These are phyloP conservation scores for Aspidiotus rigidus DNA, from an alignment of 2,888 invertebrate species.

Conservation along the genomic window DNA sequence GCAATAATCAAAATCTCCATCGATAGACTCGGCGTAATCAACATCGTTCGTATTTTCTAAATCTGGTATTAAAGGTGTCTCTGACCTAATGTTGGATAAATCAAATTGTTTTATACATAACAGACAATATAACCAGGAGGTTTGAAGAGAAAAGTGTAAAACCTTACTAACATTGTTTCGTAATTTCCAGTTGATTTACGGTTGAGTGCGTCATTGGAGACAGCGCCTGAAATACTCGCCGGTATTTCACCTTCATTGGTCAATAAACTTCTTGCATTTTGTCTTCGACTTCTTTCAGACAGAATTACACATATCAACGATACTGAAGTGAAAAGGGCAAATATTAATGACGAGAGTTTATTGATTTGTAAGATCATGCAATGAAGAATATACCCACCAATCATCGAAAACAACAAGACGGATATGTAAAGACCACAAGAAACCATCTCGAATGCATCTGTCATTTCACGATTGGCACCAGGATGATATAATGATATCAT, in stretches of 20 bases:
- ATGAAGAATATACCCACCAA: conserved; percentile 13
- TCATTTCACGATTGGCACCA: not conserved
- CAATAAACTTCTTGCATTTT: conserved; percentile 17
- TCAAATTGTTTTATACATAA: no score
- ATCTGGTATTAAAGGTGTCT: not conserved
- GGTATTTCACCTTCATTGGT: conserved; percentile 19
- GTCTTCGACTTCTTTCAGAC: conserved; percentile 23
- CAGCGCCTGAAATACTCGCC: conserved; percentile 15
- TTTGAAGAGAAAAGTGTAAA: not conserved
- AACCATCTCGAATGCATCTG: conserved; percentile 15
- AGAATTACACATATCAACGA: conserved; percentile 15
- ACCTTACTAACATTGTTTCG: conserved; percentile 8
- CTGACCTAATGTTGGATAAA: not conserved
- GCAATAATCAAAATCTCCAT: not conserved
- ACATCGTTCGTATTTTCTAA: not conserved
- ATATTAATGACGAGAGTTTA: no score
- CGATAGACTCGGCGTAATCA: not conserved
- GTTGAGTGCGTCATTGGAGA: not conserved
- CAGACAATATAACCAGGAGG: not conserved
- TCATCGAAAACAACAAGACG: conserved; percentile 24
- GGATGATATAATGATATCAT: conserved; percentile 12
- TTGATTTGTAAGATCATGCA: not conserved
- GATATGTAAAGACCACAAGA: conserved; percentile 23
- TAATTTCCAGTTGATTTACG: not conserved
- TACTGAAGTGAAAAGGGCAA: not conserved